Conservation (phyloP, 64 coral and sea anemone genomes). For the Montipora foliosa region DNA sequence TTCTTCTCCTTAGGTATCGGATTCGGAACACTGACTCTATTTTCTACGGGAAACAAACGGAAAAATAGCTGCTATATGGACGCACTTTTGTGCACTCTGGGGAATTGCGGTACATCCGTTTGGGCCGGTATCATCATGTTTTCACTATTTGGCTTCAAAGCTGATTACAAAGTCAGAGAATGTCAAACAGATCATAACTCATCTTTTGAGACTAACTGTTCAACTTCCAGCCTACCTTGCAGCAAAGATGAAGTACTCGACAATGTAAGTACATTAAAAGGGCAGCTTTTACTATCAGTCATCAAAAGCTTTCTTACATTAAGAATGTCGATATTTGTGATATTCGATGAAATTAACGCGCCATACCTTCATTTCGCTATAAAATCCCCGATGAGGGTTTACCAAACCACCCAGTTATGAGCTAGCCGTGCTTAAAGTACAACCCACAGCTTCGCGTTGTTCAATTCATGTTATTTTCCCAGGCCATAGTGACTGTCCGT, state of each 20-base stretch:
- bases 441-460: too few relatives aligned
- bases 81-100: conserved; percentile 59
- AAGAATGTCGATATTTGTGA: too few relatives aligned
- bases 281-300: too few relatives aligned
- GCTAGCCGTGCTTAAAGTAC: too few relatives aligned
- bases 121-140: conserved; percentile 97
- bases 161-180: conserved; percentile 46
- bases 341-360: too few relatives aligned
- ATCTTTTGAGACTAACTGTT: neutral
- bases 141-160: conserved; percentile 86
- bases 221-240: neutral
- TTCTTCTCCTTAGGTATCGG: conserved; percentile 85
- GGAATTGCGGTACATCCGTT: conserved; percentile 74
- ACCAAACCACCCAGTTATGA: too few relatives aligned
- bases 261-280: conserved; percentile 20
- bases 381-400: too few relatives aligned
- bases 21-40: conserved; percentile 63
- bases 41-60: conserved; percentile 62
- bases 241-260: conserved; percentile 49
- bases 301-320: too few relatives aligned
- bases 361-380: too few relatives aligned
- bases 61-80: conserved; percentile 81
- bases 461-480: too few relatives aligned
- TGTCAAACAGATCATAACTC: conserved; percentile 4
- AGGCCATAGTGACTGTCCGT: too few relatives aligned